phyloP scores from a whole-genome alignment of 2,113 vertebrate species.

The Nothocercus nigrocapillus region DNA sequence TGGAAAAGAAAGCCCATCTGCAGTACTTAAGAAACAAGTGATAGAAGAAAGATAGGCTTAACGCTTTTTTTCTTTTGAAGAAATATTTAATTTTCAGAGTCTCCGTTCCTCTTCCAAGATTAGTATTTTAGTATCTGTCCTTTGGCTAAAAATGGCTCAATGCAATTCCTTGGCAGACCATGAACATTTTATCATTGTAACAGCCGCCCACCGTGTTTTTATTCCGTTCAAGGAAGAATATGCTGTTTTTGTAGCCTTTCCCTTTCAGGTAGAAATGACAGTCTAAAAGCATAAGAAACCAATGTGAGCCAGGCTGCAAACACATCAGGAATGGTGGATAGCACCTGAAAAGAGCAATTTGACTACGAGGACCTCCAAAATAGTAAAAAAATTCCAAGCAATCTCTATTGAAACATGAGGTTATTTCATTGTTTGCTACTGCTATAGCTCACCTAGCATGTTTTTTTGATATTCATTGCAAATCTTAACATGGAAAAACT shows the following conservation, averaged over 20 bases:
- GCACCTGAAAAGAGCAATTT: neutral
- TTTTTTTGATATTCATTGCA: neutral
- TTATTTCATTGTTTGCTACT: slow-evolving; percentile 12
- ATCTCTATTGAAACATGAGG: slow-evolving; percentile 9
- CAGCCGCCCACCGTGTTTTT: neutral
- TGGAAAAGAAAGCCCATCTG: neutral
- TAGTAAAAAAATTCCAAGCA: slow-evolving; percentile 15
- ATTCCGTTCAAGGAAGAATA: neutral
- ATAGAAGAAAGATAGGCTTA: neutral
- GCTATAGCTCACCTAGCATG: slow-evolving; percentile 5
- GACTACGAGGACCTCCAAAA: neutral
- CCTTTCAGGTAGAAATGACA: slow-evolving; percentile 9
- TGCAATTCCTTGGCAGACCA: slow-evolving; percentile 5
- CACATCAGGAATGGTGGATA: neutral
- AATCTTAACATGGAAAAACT: slow-evolving; percentile 12
- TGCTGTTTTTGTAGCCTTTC: neutral
- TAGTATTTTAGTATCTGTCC: neutral
- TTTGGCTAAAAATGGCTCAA: slow-evolving; percentile 20
- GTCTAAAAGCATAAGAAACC: neutral
- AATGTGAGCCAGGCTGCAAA: neutral
- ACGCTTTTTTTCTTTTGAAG: neutral
- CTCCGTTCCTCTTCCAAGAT: neutral
- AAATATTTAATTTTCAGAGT: neutral
- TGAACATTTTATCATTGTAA: neutral
- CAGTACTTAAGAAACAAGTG: neutral